Evolutionary conservation across 1,140 invertebrate genomes (phyloP), one percentile per base, ranked within the genome.

Genomic region (Ceratina calcarata): DNA sequence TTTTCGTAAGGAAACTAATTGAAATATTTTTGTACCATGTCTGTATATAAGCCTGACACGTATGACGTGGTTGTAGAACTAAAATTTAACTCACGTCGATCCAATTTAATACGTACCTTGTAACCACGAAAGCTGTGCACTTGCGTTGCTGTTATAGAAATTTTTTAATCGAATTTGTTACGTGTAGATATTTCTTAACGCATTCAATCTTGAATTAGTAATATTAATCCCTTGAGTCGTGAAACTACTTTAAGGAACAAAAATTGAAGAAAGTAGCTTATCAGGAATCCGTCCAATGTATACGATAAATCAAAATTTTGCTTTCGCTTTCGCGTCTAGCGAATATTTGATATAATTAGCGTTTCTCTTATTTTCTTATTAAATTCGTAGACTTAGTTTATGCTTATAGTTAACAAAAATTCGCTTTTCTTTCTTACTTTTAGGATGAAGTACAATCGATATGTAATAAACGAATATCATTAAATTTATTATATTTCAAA

Each of bases 281-380:
- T 91, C 90, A 90, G 88, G 51, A 84, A 90, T 91, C 90, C 90
- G 90, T 91, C 90, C 90, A 91, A 62, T 61, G 32, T 70, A 84
- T 88, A 87, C 80, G 65, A 70, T 77, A 72, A 83, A 68, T 4
- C 24, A 32, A 72, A 77, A 73, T 74, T 57, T 64, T 69, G 20
- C 66, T 65, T 20, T 62, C 27, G 22, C 13, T 64, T n/a, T 49
- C 51, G 32, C 55, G 18, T 16, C 37, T 53, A 22, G 60, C 67
- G 53, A 82, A 24, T 49, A 27, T 74, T 13, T 57, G 51, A 80
- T 65, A 15, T 20, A 45, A 53, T 53, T 69, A 75, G 37, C n/a
- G 24, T 32, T n/a, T 62, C 77, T 49, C 12, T 77, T 81, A 37
- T 80, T 60, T n/a, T 37, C 32, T 55, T 24, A 16, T 20, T 20